A percentile compares a stretch with the other conserved stretches of the same genome.
These are phyloP conservation scores for Stomatorhinus walkeri DNA, from an alignment of 2,797 vertebrate genomes.

Conservation along the genomic window DNA sequence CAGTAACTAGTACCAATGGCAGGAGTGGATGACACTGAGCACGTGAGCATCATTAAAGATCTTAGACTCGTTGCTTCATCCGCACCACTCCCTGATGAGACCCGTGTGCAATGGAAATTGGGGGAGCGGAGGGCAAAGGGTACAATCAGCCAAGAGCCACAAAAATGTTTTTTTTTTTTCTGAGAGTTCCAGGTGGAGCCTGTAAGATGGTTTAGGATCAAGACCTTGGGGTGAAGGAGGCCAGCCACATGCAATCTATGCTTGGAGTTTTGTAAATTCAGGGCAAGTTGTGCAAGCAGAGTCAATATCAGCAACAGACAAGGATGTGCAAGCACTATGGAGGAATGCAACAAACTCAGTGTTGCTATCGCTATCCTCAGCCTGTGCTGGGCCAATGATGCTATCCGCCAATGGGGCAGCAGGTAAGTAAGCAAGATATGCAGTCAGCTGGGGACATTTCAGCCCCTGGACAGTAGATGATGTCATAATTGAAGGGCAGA, in stretches of 20 bases:
- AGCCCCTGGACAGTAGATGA: background rate
- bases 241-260: slow-evolving; percentile 12
- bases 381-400: background rate
- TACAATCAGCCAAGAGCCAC: background rate
- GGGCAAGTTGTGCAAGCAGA: slow-evolving; percentile 9
- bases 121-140: background rate
- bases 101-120: background rate
- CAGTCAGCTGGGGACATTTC: slow-evolving; percentile 1
- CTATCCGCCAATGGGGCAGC: background rate
- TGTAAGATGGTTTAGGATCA: background rate
- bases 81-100: background rate
- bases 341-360: background rate
- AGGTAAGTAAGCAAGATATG: slow-evolving; percentile 3
- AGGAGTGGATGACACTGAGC: background rate
- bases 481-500: slow-evolving; percentile 11
- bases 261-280: background rate
- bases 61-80: background rate
- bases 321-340: background rate
- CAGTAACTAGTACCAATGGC: background rate
- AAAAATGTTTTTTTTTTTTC: background rate
- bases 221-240: background rate
- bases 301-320: slow-evolving; percentile 9
- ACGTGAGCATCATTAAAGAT: background rate
- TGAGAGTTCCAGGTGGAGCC: background rate
- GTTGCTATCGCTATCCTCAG: background rate